Percentiles rank a stretch among this genome's conserved stretches.
phyloP scores from a whole-genome alignment of 2,797 vertebrate species.

The Chelmon rostratus region DNA sequence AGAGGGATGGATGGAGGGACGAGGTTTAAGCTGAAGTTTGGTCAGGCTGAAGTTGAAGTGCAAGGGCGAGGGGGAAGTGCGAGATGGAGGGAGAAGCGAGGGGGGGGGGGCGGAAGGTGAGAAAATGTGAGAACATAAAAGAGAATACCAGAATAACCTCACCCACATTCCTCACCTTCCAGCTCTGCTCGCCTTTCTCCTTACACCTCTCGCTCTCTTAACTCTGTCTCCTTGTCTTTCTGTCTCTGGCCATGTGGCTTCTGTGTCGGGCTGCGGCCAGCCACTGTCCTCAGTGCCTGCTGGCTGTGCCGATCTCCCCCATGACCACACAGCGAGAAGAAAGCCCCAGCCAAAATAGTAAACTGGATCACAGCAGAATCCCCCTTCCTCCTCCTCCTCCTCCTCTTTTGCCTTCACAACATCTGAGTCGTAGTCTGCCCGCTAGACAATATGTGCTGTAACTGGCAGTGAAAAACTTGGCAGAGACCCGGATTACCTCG shows the following conservation, averaged over 20 bases:
- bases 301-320: conserved; percentile 66
- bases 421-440: conserved; percentile 70
- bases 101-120: conserved; percentile 12
- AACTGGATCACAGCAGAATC: conserved; percentile 80
- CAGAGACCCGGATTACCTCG: conserved; percentile 74
- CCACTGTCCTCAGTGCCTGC: conserved; percentile 71
- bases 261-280: conserved; percentile 70
- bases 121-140: conserved; percentile 53
- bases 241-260: conserved; percentile 69
- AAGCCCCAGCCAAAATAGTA: conserved; percentile 80
- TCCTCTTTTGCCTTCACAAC: conserved; percentile 57
- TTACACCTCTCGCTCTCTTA: conserved; percentile 45
- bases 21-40: conserved; percentile 59
- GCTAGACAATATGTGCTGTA: conserved; percentile 72
- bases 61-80: conserved; percentile 44
- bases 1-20: conserved; percentile 61
- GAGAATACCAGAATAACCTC: conserved; percentile 62
- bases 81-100: conserved; percentile 23
- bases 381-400: conserved; percentile 46
- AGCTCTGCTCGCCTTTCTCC: conserved; percentile 34
- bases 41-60: conserved; percentile 70
- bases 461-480: conserved; percentile 78
- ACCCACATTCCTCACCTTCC: conserved; percentile 57
- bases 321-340: conserved; percentile 85
- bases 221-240: conserved; percentile 22